These are phyloP conservation scores for Axinella damicornis DNA, from an alignment of 37 sponge, comb jelly and placozoan genomes.

Conservation along the genomic window DNA sequence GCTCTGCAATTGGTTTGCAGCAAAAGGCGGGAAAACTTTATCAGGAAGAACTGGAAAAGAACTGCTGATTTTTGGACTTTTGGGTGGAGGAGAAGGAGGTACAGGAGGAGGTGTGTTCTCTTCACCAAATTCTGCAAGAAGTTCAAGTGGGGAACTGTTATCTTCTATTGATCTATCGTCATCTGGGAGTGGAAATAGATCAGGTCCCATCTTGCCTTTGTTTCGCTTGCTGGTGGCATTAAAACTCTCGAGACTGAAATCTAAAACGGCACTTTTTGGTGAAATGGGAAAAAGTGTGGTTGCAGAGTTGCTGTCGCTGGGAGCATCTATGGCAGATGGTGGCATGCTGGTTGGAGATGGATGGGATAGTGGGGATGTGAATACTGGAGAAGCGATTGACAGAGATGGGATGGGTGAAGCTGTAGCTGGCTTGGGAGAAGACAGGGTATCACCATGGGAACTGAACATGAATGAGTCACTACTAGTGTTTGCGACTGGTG, in stretches of 20 bases:
- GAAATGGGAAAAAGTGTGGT: too few species aligned
- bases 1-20: not conserved
- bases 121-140: not conserved
- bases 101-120: conserved; percentile 22
- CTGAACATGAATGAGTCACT: not conserved
- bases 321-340: too few species aligned
- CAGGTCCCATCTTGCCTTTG: too few species aligned
- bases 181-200: too few species aligned
- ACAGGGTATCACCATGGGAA: not conserved
- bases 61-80: not conserved
- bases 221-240: too few species aligned
- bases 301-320: too few species aligned
- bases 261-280: too few species aligned
- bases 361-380: not conserved
- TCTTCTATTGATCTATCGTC: too few species aligned
- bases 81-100: conserved; percentile 17
- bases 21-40: not conserved
- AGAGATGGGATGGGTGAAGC: conserved; percentile 4
- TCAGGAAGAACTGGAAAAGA: too few species aligned
- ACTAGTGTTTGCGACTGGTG: not conserved
- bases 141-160: too few species aligned
- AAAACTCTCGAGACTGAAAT: too few species aligned
- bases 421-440: too few species aligned
- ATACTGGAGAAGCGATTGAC: not conserved
- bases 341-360: not conserved